Evolutionary conservation across 2,888 invertebrate species (phyloP).

Genomic region (Tenodera sinensis): DNA sequence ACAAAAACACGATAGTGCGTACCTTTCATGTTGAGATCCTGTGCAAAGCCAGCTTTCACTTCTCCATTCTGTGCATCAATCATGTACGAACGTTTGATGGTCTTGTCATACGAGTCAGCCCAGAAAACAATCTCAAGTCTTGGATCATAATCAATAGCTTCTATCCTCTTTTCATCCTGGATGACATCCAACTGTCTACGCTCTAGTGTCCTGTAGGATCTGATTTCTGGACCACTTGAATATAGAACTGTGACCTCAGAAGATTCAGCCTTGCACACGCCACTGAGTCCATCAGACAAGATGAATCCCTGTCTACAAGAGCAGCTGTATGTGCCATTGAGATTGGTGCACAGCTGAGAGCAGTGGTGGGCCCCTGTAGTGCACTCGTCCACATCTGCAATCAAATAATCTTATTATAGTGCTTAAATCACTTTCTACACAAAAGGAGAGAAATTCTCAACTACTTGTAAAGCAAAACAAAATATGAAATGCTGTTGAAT

Average conservation of each 20-base stretch:
- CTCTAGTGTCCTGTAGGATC: conserved; percentile 61
- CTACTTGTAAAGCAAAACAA: no score
- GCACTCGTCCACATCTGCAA: conserved; percentile 83
- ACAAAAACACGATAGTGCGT: no score
- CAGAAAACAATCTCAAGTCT: conserved; percentile 84
- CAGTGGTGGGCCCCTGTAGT: conserved; percentile 78
- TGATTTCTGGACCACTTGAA: conserved; percentile 83
- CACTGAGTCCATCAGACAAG: conserved; percentile 70
- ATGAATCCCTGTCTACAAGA: conserved; percentile 80
- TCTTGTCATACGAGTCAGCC: conserved; percentile 89
- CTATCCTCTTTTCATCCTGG: conserved; percentile 80
- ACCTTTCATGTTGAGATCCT: conserved; percentile 77
- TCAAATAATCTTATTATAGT: no score
- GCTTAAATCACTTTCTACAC: no score
- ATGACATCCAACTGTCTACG: conserved; percentile 63
- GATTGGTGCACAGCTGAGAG: conserved; percentile 88
- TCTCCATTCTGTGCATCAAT: conserved; percentile 72
- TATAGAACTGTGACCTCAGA: conserved; percentile 67
- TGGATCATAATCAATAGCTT: conserved; percentile 88
- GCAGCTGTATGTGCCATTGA: conserved; percentile 87
- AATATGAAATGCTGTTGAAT: no score
- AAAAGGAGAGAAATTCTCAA: no score
- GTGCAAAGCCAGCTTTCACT: conserved; percentile 74
- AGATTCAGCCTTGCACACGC: conserved; percentile 73
- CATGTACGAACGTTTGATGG: conserved; percentile 89